These are phyloP conservation scores for Phalacrocorax aristotelis DNA, from an alignment of 2,113 vertebrate species.

Conservation along the genomic window DNA sequence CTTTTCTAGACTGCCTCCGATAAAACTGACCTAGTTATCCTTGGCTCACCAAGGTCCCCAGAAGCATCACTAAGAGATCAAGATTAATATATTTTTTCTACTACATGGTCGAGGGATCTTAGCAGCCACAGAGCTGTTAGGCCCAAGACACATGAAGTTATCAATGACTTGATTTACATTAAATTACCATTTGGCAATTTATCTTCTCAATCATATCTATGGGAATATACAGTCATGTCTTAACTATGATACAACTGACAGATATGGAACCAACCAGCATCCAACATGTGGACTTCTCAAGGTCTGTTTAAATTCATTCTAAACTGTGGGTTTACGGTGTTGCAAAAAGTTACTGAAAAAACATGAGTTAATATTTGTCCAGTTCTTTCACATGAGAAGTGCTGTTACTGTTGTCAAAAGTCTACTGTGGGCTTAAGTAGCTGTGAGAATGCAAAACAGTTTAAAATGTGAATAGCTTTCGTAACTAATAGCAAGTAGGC, in stretches of 20 bases:
- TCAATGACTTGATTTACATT: conserved; percentile 42
- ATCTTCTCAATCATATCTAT: conserved; percentile 2
- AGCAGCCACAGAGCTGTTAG: conserved; percentile 17
- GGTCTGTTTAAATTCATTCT: conserved; percentile 33
- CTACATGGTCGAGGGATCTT: not conserved
- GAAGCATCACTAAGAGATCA: not conserved
- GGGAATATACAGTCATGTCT: not conserved
- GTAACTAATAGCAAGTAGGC: conserved; percentile 54
- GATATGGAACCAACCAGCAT: not conserved
- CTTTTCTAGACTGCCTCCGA: not conserved
- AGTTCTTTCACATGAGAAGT: conserved; percentile 39
- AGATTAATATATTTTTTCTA: not conserved
- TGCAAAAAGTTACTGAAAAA: conserved; percentile 65
- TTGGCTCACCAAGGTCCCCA: not conserved
- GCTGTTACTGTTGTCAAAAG: conserved; percentile 56
- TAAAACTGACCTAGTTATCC: conserved; percentile 12
- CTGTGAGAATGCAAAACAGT: conserved; percentile 53
- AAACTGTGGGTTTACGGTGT: conserved; percentile 55
- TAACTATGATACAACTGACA: not conserved
- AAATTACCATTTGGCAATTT: conserved; percentile 28
- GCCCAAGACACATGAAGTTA: conserved; percentile 4
- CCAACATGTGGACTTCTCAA: not conserved
- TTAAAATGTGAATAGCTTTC: conserved; percentile 63
- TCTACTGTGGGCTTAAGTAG: conserved; percentile 46
- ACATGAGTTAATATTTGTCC: conserved; percentile 57